phyloP scores from a whole-genome alignment of 2,113 vertebrate genomes.

The Sinocyclocheilus maitianheensis region DNA sequence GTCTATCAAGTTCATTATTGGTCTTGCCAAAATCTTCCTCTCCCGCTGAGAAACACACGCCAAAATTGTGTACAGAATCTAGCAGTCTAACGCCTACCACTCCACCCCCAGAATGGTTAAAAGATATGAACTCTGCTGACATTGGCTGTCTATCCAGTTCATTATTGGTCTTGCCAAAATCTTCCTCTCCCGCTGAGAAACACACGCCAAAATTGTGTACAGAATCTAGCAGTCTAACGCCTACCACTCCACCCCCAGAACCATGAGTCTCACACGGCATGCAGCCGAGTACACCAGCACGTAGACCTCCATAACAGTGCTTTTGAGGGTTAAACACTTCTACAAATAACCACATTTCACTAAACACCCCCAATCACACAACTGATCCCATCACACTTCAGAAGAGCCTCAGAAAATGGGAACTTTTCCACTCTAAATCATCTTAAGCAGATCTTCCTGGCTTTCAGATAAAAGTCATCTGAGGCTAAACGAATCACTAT shows the following conservation, averaged over 20 bases:
- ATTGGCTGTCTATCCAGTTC: neutral
- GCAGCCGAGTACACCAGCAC: slow-evolving; percentile 6
- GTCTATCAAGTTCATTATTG: neutral
- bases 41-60: neutral
- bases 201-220: neutral
- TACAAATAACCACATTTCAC: neutral
- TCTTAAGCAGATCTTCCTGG: neutral
- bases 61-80: slow-evolving; percentile 12
- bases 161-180: neutral
- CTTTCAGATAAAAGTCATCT: neutral
- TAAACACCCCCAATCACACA: neutral
- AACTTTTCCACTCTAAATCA: neutral
- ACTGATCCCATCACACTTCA: neutral
- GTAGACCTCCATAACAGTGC: neutral
- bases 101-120: neutral
- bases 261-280: neutral
- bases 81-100: slow-evolving; percentile 20
- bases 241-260: slow-evolving; percentile 18
- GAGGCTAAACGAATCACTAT: neutral
- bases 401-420: neutral
- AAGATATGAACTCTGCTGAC: neutral
- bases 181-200: neutral
- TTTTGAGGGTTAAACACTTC: neutral
- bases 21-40: neutral
- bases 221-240: slow-evolving; percentile 20